Percentiles rank a stretch among this genome's conserved stretches.
Evolutionary conservation across 2,888 invertebrate genomes (phyloP).

Genomic region (Eubasilissa splendida): DNA sequence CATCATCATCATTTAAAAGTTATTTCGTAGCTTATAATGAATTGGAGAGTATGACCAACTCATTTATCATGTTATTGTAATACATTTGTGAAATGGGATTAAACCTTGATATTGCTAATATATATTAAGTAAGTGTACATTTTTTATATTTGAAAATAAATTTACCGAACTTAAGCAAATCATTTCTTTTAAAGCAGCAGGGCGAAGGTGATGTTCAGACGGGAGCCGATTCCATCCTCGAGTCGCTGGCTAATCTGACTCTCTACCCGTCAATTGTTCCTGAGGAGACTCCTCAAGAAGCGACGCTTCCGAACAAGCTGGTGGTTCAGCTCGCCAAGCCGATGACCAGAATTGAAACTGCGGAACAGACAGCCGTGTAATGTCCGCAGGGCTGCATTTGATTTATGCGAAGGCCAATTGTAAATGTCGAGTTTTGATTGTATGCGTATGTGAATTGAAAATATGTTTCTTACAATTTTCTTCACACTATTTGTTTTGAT

Average conservation of each 20-base stretch:
- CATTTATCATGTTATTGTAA: too few species aligned
- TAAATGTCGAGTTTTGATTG: not conserved
- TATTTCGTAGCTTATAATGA: too few species aligned
- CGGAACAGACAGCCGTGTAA: conserved; percentile 68
- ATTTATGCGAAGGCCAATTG: not conserved
- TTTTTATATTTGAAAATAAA: too few species aligned
- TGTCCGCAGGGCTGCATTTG: not conserved
- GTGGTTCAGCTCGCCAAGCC: conserved; percentile 70
- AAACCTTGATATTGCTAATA: too few species aligned
- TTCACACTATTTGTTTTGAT: too few species aligned
- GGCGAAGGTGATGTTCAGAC: conserved; percentile 44
- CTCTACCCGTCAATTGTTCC: conserved; percentile 60
- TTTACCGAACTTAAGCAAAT: too few species aligned
- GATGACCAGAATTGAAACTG: conserved; percentile 69
- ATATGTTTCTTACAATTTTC: too few species aligned
- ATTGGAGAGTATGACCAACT: too few species aligned
- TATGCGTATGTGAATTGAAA: too few species aligned
- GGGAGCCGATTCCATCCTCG: conserved; percentile 52
- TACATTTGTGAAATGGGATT: too few species aligned
- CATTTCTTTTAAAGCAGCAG: conserved; percentile 13
- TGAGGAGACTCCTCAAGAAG: conserved; percentile 69
- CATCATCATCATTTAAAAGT: too few species aligned
- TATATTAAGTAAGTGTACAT: too few species aligned
- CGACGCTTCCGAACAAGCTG: conserved; percentile 65
- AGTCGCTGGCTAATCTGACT: conserved; percentile 60